These are phyloP conservation scores for Archips crataeganus DNA, from an alignment of 2,888 invertebrate species.

Conservation along the genomic window DNA sequence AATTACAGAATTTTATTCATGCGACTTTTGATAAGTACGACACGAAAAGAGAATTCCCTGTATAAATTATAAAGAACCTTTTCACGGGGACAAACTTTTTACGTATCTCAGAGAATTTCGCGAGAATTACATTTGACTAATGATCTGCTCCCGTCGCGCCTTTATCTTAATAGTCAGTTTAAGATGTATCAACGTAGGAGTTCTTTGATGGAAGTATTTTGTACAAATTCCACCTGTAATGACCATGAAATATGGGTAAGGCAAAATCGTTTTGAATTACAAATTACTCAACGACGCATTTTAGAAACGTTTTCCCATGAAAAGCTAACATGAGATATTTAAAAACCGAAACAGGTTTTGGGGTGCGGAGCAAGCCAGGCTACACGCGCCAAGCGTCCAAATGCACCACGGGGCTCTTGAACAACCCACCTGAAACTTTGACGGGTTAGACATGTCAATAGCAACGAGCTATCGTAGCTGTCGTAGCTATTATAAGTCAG, in stretches of 20 bases:
- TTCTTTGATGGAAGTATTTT: conserved; percentile 3
- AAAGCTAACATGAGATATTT: no score
- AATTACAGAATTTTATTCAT: conserved; percentile 9
- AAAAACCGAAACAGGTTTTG: no score
- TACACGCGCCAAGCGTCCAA: no score
- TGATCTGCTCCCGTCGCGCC: conserved; percentile 15
- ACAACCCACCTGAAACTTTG: no score
- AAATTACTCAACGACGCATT: neutral
- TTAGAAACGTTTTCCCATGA: no score
- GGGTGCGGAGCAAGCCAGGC: no score
- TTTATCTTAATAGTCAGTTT: conserved; percentile 15
- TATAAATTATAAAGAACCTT: conserved; percentile 18
- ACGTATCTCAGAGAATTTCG: conserved; percentile 7
- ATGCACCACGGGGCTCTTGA: no score
- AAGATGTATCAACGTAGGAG: conserved; percentile 4
- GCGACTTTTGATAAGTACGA: conserved; percentile 15
- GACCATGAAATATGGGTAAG: neutral
- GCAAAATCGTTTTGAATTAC: neutral
- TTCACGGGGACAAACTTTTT: conserved; percentile 17
- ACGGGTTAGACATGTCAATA: no score
- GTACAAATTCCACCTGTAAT: neutral
- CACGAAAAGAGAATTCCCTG: neutral
- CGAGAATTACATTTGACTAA: conserved; percentile 20
- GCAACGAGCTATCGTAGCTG: no score
- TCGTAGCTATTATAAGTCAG: no score